Evolutionary conservation across 2,113 vertebrate genomes (phyloP).

Genomic region (Chroicocephalus ridibundus): DNA sequence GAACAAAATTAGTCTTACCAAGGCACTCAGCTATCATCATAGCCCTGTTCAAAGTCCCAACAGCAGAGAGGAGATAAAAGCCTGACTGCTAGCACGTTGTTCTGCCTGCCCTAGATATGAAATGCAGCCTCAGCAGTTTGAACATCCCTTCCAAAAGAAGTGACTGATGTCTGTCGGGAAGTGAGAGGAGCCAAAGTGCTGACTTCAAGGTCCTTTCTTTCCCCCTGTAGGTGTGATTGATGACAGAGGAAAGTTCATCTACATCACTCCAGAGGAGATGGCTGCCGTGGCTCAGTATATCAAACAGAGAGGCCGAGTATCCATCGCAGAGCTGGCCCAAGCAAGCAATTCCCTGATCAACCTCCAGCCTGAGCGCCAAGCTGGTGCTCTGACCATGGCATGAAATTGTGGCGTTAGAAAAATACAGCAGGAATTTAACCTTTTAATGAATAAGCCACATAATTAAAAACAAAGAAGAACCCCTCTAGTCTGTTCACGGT

Average conservation of each 20-base stretch:
- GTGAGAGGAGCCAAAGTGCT: not conserved
- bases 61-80: not conserved
- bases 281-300: slow-evolving; percentile 88
- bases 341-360: slow-evolving; percentile 93
- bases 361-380: slow-evolving; percentile 74
- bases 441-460: not conserved
- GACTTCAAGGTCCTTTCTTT: not conserved
- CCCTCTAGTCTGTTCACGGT: fast-evolving
- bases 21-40: not conserved
- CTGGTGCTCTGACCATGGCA: not conserved
- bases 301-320: slow-evolving; percentile 87
- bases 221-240: slow-evolving; percentile 89
- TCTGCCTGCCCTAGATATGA: not conserved
- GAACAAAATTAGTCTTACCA: not conserved
- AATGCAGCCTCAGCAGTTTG: not conserved
- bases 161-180: not conserved
- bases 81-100: not conserved
- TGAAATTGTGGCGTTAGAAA: not conserved
- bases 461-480: not conserved
- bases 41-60: not conserved
- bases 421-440: not conserved
- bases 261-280: slow-evolving; percentile 91
- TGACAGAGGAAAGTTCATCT: slow-evolving; percentile 98
- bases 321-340: slow-evolving; percentile 89
- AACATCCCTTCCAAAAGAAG: not conserved